phyloP scores from a whole-genome alignment of 2,888 invertebrate genomes.

The Drosophila algonquin region DNA sequence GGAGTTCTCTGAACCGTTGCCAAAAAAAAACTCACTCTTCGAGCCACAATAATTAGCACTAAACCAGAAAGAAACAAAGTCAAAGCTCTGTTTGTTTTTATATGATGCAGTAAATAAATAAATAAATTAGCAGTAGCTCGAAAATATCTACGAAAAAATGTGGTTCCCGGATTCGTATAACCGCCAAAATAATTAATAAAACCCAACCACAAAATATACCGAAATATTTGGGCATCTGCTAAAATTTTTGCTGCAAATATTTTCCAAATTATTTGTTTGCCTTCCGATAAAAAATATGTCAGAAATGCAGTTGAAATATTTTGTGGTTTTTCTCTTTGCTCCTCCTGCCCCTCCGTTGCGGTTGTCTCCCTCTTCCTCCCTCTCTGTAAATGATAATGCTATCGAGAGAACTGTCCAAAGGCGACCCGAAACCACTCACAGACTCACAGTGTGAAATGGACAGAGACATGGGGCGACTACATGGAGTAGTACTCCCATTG shows the following conservation, averaged over 20 bases:
- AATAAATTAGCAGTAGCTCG: constrained; percentile 23
- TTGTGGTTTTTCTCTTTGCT: constrained; percentile 17
- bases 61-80: constrained; percentile 13
- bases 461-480: not conserved
- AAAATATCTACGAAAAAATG: constrained; percentile 32
- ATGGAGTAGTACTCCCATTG: not conserved
- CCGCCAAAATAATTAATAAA: constrained; percentile 4
- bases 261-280: constrained; percentile 21
- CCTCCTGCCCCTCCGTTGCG: not conserved
- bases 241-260: not conserved
- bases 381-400: constrained; percentile 21
- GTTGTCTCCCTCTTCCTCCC: not conserved
- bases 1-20: constrained; percentile 21
- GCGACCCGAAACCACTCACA: constrained; percentile 33
- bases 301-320: constrained; percentile 28
- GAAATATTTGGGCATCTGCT: constrained; percentile 2
- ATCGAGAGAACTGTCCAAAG: constrained; percentile 34
- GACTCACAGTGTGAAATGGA: constrained; percentile 32
- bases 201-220: constrained; percentile 12
- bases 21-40: not conserved
- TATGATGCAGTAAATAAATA: not conserved
- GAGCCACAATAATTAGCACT: not conserved
- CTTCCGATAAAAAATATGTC: constrained; percentile 20
- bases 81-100: constrained; percentile 1
- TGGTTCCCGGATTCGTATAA: constrained; percentile 12